These are phyloP conservation scores for Ormyrus pomaceus DNA, from an alignment of 2,888 invertebrate species.

Conservation along the genomic window DNA sequence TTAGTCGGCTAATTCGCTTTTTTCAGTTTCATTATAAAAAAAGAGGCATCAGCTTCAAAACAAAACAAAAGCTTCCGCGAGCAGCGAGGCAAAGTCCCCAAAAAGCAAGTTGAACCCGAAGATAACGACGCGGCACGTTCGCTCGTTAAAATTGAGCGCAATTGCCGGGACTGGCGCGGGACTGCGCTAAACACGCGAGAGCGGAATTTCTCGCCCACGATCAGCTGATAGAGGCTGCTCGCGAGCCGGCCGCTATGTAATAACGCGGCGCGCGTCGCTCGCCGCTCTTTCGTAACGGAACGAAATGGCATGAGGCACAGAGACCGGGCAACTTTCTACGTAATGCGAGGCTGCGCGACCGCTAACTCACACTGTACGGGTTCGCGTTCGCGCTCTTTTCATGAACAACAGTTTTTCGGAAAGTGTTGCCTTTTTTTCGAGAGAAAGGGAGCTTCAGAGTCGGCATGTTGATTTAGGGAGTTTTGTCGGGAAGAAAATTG, in stretches of 20 bases:
- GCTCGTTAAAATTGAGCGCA: not conserved
- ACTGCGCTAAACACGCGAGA: not conserved
- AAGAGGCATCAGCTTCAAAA: not conserved
- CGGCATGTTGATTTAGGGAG: not conserved
- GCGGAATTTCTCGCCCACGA: slow-evolving; percentile 30
- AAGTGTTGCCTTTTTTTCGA: too few relatives aligned
- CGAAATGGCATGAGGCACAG: not conserved
- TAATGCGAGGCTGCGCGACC: too few relatives aligned
- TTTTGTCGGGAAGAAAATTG: not conserved
- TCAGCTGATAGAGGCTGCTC: slow-evolving; percentile 22
- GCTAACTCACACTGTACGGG: not conserved
- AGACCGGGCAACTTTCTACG: not conserved
- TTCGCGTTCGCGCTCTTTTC: not conserved
- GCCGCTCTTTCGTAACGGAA: not conserved
- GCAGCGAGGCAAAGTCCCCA: not conserved
- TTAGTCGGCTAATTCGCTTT: too few relatives aligned
- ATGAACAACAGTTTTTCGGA: too few relatives aligned
- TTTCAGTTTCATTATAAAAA: too few relatives aligned
- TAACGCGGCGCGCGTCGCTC: too few relatives aligned
- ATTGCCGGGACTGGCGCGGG: not conserved
- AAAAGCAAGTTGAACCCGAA: not conserved
- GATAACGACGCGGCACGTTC: not conserved
- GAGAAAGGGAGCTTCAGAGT: not conserved
- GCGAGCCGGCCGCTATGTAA: too few relatives aligned
- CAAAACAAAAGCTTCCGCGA: not conserved